Base-by-base conservation (phyloP, 2,888 invertebrate species). In the Thyatira batis region DNA sequence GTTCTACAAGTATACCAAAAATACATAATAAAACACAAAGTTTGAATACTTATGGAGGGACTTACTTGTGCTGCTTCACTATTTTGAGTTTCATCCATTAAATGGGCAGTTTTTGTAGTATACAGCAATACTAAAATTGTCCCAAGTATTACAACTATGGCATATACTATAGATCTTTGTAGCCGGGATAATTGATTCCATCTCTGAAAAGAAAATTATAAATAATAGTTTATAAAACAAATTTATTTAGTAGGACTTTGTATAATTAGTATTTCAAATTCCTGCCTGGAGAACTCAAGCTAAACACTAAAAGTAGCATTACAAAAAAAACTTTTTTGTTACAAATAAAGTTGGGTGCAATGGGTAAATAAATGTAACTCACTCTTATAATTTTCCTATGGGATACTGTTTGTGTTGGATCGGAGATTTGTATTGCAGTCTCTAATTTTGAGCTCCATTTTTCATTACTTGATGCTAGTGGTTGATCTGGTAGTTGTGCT, bases 171-270 rank as follows among this genome's bases (percentile, higher is more conserved):
- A 73, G 96, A 96, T 63, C 96, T 94, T 81, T 97, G 97, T 74
- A 97, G 94, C 68, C 97, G 94, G 17, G 97, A 97, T 54, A 97
- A 87, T 67, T 95, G 95, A 83, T 97, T 97, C 97, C 97, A 97
- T 89, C 94, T 93, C 97, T 97, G 85, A 52, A 94, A 94, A 65
- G 57, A 62, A 61, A 51, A 52, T 4, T 30, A 17, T n/a, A 39
- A n/a, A 17, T 33, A 28, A 20, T 44, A 10, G n/a, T n/a, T n/a
- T 2, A 1, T 30, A 11, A 45, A 10, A 21, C 11, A 39, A 52
- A 49, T 13, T 5, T 0, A 39, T 17, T 8, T 17, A 39, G 8
- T 8, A 17, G 23, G 3, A 23, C 6, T 23, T 23, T 6, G 6
- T 4, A 23, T 3, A 23, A n/a, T n/a, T n/a, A n/a, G n/a, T n/a